Percentiles rank a stretch among this genome's conserved stretches.
Conservation (phyloP, 2,888 invertebrate species). For the Drosophila neonasuta region DNA sequence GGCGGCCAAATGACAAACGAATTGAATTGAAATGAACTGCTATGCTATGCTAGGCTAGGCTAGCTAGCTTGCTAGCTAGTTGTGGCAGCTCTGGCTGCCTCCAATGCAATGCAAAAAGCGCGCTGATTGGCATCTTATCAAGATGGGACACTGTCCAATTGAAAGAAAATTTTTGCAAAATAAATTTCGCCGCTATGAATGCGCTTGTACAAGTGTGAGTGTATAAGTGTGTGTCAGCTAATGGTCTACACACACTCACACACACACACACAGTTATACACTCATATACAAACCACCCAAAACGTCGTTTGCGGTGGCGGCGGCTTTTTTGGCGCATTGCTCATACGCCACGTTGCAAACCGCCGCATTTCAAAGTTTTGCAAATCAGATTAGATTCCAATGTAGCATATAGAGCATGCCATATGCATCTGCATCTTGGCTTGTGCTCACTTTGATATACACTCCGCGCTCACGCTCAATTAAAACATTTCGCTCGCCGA, state of each 20-base stretch:
- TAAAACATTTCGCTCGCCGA: slow-evolving; percentile 66
- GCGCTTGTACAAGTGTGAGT: slow-evolving; percentile 19
- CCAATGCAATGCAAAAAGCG: slow-evolving; percentile 64
- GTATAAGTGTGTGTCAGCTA: slow-evolving; percentile 26
- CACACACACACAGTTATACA: slow-evolving; percentile 4
- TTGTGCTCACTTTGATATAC: slow-evolving; percentile 56
- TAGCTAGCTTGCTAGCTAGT: slow-evolving; percentile 17
- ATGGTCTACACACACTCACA: slow-evolving; percentile 32
- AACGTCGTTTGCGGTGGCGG: slow-evolving; percentile 34
- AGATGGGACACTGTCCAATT: slow-evolving; percentile 82
- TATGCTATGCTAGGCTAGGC: neutral
- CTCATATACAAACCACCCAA: slow-evolving; percentile 56
- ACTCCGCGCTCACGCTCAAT: slow-evolving; percentile 54
- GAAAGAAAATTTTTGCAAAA: slow-evolving; percentile 78
- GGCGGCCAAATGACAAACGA: slow-evolving; percentile 76
- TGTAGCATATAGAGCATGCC: slow-evolving; percentile 43
- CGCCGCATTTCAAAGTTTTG: slow-evolving; percentile 49
- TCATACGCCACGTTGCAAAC: slow-evolving; percentile 53
- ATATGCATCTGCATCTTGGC: slow-evolving; percentile 23
- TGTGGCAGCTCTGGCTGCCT: slow-evolving; percentile 12
- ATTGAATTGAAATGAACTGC: slow-evolving; percentile 78
- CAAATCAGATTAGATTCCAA: slow-evolving; percentile 68
- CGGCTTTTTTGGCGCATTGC: slow-evolving; percentile 50
- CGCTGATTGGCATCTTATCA: slow-evolving; percentile 82
- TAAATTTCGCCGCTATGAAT: slow-evolving; percentile 70